Evolutionary conservation across 1,140 invertebrate genomes (phyloP), one percentile per base, ranked within the genome.

Genomic region (Zaprionus camerounensis): DNA sequence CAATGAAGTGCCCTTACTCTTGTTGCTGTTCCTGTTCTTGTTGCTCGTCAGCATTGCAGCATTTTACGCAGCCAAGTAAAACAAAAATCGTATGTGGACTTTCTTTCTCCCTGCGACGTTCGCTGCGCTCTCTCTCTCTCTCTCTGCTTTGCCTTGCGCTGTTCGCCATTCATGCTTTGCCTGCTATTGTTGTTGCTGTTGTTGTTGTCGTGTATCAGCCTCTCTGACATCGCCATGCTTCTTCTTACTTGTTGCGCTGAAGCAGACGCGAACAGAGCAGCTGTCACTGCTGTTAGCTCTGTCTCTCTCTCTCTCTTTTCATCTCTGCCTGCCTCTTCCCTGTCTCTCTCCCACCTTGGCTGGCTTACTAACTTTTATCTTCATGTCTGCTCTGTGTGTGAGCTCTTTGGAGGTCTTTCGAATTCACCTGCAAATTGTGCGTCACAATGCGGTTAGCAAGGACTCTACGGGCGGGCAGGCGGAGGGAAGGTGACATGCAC

Each of bases 181-280:
- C 63, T 55, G 78, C 81, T 84, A 82, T 86, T 84, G 38, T 22
- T 66, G 41, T 20, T 61, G 20, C 34, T 61, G 62, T 7, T 46
- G 5, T 28, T 31, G 28, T 31, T 31, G 28, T 31, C 9, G 28
- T 34, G 31, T 34, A 9, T 11, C 31, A 34, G 9, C 9, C 46
- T 17, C 46, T 49, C 20, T 20, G 70, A 46, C 44, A 15, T 15
- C 38, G 38, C 38, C 38, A n/a, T 69, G 78, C 79, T 81, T 64
- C 82, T 85, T 85, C 78, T 81, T 88, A 87, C 83, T 87, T 87
- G 83, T 87, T 87, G 83, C 83, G 73, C 76, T 77, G 59, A 64
- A 61, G 65, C 65, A 36, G 61, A 51, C 61, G 55, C 71, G 70
- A 70, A 74, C 78, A 46, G 41, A 46, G 78, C 78, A 80, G 78